Evolutionary conservation across 2,113 vertebrate species (phyloP).

Genomic region (Nannospalax galili): DNA sequence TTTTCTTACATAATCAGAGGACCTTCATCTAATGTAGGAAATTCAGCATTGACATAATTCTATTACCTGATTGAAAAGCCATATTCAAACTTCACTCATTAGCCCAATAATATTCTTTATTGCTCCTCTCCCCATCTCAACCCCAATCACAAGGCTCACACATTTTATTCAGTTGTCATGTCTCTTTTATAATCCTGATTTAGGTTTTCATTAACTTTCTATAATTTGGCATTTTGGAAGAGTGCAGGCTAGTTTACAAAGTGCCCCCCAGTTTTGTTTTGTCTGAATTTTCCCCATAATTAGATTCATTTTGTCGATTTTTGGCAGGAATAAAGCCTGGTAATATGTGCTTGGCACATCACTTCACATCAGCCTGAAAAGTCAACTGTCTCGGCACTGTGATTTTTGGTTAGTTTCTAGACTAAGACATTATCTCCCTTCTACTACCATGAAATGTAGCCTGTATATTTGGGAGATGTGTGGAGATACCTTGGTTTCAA

Average conservation of each 20-base stretch:
- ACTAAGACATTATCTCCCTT: not conserved
- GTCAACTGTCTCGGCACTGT: not conserved
- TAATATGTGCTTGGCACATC: not conserved
- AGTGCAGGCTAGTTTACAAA: not conserved
- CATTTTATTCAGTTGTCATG: not conserved
- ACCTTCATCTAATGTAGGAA: not conserved
- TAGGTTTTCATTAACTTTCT: not conserved
- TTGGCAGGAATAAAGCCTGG: not conserved
- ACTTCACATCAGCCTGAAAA: not conserved
- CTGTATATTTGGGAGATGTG: not conserved
- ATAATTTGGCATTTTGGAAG: not conserved
- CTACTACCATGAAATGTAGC: not conserved
- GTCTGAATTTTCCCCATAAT: not conserved
- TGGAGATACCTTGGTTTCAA: not conserved
- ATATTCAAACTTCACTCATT: not conserved
- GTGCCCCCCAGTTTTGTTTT: not conserved
- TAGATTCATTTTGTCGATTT: not conserved
- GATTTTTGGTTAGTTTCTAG: not conserved
- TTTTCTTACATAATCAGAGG: not conserved
- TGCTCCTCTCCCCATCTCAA: not conserved
- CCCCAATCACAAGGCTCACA: not conserved
- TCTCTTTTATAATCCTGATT: not conserved
- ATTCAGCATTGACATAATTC: not conserved
- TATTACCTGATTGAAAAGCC: not conserved
- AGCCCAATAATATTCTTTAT: not conserved